These are phyloP conservation scores for Neodiprion fabricii DNA, from an alignment of 1,140 invertebrate genomes.

Conservation along the genomic window DNA sequence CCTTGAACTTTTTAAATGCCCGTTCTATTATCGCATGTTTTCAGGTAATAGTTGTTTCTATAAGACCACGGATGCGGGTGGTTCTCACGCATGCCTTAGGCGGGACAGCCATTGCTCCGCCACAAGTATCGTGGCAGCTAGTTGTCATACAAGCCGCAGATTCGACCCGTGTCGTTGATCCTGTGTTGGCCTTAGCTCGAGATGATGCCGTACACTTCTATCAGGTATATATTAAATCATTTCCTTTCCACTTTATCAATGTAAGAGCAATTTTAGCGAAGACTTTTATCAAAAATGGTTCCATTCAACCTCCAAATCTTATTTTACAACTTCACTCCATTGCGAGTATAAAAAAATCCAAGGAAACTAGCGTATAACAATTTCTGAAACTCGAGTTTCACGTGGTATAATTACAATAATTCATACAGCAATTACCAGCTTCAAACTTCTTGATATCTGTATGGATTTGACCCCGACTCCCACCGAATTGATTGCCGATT, in stretches of 20 bases:
- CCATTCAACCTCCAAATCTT: too few relatives aligned
- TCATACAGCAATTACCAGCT: too few relatives aligned
- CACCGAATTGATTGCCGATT: too few relatives aligned
- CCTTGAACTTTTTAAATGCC: background rate
- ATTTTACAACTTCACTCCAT: too few relatives aligned
- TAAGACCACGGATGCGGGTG: constrained; percentile 76
- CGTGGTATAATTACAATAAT: too few relatives aligned
- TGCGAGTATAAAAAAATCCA: too few relatives aligned
- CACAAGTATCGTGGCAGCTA: constrained; percentile 92
- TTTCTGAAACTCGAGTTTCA: too few relatives aligned
- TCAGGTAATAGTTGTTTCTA: constrained; percentile 84
- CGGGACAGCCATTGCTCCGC: constrained; percentile 74
- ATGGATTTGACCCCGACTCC: too few relatives aligned
- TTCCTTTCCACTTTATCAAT: constrained; percentile 17
- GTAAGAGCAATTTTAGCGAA: too few relatives aligned
- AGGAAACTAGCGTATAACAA: too few relatives aligned
- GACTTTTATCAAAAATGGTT: too few relatives aligned
- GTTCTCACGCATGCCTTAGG: constrained; percentile 70
- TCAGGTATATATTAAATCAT: constrained; percentile 64
- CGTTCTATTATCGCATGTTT: constrained; percentile 20
- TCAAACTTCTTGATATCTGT: too few relatives aligned
- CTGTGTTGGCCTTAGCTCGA: constrained; percentile 86
- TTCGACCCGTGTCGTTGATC: constrained; percentile 77
- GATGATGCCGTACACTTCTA: constrained; percentile 84
- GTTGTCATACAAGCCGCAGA: constrained; percentile 82